phyloP scores from a whole-genome alignment of 2,113 vertebrate species.

The Narcine bancroftii region DNA sequence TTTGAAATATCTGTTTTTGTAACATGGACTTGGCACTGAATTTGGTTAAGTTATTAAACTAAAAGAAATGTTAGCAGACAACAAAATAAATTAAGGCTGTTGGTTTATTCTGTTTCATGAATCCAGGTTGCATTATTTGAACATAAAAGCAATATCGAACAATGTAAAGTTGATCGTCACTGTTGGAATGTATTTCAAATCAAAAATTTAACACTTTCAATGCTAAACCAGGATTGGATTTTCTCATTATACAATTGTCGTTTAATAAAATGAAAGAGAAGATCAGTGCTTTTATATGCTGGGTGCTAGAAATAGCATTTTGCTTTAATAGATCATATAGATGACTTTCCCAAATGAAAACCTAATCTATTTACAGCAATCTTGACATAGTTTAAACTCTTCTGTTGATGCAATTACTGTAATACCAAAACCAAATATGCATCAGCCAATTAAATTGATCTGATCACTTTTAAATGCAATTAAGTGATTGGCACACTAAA shows the following conservation, averaged over 20 bases:
- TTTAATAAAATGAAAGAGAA: constrained; percentile 6
- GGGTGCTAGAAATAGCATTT: not conserved
- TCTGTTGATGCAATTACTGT: not conserved
- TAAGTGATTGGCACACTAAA: not conserved
- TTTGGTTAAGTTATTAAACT: not conserved
- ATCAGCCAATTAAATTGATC: not conserved
- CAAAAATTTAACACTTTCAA: not conserved
- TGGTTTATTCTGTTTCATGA: not conserved
- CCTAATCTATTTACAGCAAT: not conserved
- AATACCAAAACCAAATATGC: not conserved
- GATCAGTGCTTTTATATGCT: not conserved
- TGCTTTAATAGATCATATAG: not conserved
- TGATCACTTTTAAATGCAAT: not conserved
- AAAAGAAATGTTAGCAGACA: not conserved
- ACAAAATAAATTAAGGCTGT: not conserved
- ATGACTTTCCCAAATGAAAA: not conserved
- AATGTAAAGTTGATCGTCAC: not conserved
- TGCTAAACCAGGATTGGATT: not conserved
- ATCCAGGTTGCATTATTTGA: not conserved
- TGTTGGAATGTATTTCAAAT: not conserved
- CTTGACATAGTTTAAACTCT: not conserved
- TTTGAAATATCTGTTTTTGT: not conserved
- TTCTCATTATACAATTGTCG: not conserved
- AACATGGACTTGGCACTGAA: not conserved
- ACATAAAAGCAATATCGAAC: not conserved